Evolutionary conservation across 30 jellyfish, hydroid and myxozoan species (phyloP), one percentile per base, ranked within the genome.

Genomic region (Rhopilema esculentum): DNA sequence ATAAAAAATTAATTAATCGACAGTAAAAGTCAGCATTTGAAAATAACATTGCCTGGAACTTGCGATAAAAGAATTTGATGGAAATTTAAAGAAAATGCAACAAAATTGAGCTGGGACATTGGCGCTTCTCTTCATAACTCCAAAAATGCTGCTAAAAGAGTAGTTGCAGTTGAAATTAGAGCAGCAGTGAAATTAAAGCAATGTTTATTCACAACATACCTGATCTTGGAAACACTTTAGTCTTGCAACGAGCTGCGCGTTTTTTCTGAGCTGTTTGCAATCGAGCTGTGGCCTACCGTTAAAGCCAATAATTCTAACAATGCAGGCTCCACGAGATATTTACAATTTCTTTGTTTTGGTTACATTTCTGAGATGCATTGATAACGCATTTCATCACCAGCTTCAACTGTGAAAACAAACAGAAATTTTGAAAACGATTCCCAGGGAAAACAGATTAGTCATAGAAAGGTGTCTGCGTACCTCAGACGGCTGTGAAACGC

Each of bases 371-470:
- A 73, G 20, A 63, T 80, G 26, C 82, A 25, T 33, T 21, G 90
- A 32, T 67, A 77, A 49, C 64, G 90, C 79, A 27, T 80, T 80
- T 80, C 90, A 68, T 31, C 90, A 66, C 90, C 28, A 52, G 29
- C 16, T 1, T 51, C 62, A 23, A 40, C 90, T 80, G 90, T 64
- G 90, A 80, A 66, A 68, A 24, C 90, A 80, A 80, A 66, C 89
- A 79, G 76, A 61, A 69, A 9, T 0, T 27, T 18, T 16, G 62
- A 15, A n/a, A 79, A 70, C 16, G 27, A 81, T 66, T 66, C 74
- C 81, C 90, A 80, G 82, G 90, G 48, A 20, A 40, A 40, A 40
- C 9, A 40, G 12, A 40, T 12, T n/a, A 12, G 57, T 6, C 57
- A 12, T 40, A 12, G 12, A 40, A 40, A 40, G 6, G 57, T 12